Evolutionary conservation across 2,797 vertebrate genomes (phyloP).

Genomic region (Lepus oiostolus): DNA sequence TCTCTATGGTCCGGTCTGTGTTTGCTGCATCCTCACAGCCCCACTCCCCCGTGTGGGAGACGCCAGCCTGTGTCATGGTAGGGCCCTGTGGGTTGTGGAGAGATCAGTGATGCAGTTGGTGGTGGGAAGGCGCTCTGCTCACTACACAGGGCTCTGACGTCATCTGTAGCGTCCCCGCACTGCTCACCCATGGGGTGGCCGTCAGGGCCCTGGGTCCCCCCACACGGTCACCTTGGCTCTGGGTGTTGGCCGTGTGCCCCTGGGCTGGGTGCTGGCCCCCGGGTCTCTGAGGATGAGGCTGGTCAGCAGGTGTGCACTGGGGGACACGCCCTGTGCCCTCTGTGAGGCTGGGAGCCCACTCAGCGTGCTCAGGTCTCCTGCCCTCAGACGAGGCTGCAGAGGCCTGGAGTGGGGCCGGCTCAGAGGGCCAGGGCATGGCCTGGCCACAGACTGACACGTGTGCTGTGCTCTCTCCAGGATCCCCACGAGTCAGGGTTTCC

Average conservation of each 20-base stretch:
- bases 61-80: too few relatives aligned
- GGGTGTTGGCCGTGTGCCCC: neutral
- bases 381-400: too few relatives aligned
- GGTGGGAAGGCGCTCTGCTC: accelerated
- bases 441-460: too few relatives aligned
- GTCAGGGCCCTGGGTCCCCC: neutral
- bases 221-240: neutral
- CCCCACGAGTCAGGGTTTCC: too few relatives aligned
- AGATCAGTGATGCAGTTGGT: neutral
- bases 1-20: too few relatives aligned
- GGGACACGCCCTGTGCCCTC: too few relatives aligned
- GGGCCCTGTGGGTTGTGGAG: neutral
- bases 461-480: too few relatives aligned
- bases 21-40: neutral
- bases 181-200: neutral
- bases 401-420: neutral
- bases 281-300: neutral
- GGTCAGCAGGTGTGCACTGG: too few relatives aligned
- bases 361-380: neutral
- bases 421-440: too few relatives aligned
- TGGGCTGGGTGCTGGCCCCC: neutral
- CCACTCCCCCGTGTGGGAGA: neutral
- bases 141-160: too few relatives aligned
- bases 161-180: too few relatives aligned
- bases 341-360: too few relatives aligned